Evolutionary conservation across 2,888 invertebrate genomes (phyloP).

Genomic region (Poecilus cupreus): DNA sequence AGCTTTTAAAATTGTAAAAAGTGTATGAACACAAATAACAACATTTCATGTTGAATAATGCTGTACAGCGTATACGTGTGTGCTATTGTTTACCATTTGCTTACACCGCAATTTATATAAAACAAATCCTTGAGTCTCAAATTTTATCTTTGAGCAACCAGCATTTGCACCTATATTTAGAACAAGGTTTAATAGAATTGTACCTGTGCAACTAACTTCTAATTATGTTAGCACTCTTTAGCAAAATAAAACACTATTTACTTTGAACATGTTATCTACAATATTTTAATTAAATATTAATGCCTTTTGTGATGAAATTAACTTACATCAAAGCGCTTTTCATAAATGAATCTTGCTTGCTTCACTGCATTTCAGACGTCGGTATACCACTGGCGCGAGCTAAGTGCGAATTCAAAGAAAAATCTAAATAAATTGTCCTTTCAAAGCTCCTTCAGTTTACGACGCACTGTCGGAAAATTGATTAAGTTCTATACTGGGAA

Average conservation of each 20-base stretch:
- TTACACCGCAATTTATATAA: too few relatives aligned
- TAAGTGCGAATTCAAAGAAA: background rate
- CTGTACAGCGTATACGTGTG: too few relatives aligned
- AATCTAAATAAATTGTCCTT: slow-evolving; percentile 21
- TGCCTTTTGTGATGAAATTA: slow-evolving; percentile 54
- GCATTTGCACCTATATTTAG: slow-evolving; percentile 9
- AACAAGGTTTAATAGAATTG: slow-evolving; percentile 7
- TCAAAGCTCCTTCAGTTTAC: background rate
- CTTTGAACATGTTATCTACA: slow-evolving; percentile 53
- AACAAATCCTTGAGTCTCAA: too few relatives aligned
- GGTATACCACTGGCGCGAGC: slow-evolving; percentile 6
- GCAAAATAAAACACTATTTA: slow-evolving; percentile 50
- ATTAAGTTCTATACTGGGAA: too few relatives aligned
- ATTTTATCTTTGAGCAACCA: background rate
- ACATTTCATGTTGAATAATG: too few relatives aligned
- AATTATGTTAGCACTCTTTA: slow-evolving; percentile 30
- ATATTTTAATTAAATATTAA: slow-evolving; percentile 58
- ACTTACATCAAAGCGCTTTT: slow-evolving; percentile 46
- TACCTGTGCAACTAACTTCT: slow-evolving; percentile 28
- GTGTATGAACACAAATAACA: too few relatives aligned
- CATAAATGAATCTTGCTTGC: slow-evolving; percentile 41
- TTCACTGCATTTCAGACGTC: slow-evolving; percentile 23
- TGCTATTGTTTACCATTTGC: too few relatives aligned
- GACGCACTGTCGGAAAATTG: background rate
- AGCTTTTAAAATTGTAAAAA: too few relatives aligned